Evolutionary conservation across 1,140 invertebrate genomes (phyloP), one percentile per base, ranked within the genome.

Genomic region (Drosophila bocqueti): DNA sequence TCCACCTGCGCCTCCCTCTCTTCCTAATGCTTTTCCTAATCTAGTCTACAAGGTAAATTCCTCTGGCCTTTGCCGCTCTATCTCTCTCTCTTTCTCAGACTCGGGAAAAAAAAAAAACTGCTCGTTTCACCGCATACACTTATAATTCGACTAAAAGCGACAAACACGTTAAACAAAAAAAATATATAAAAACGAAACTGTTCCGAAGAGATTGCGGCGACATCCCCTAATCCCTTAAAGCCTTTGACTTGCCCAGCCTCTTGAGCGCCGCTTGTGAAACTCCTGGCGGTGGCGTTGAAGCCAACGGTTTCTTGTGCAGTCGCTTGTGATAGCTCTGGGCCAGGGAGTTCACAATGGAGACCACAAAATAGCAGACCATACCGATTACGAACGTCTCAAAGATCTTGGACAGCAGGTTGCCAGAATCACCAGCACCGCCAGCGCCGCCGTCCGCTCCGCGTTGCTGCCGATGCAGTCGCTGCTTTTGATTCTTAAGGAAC

Each of bases 331-430:
- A 98, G 93, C 95, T 98, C 93, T 99, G 98, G 73, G 99, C 99
- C 66, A 99, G 95, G 2, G 98, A 98, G 93, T 99, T 99, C 82
- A 99, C 95, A 91, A 99, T 98, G 18, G 98, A 99, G 42, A 99
- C 94, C 16, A 99, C 94, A 93, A 99, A 99, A 93, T 99, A 99
- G 29, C 96, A 94, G 15, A 99, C 96, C 98, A 99, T 99, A 0
- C 96, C 94, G 62, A 98, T 94, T 3, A 99, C 97, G 91, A 99
- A 96, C 79, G 97, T 97, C 86, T 99, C 98, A 93, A 99, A 97
- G 24, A 98, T 91, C 93, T 95, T 96, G 18, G 96, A 96, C 42
- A 99, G 91, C 38, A 97, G 93, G 64, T 96, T 97, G 13, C 94
- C 94, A 11, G 94, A 94, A 92, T 96, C 94, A 15, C 21, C 46